These are phyloP conservation scores for Ashinkailepas kermadecensis DNA, from an alignment of 2,888 invertebrate species.

Conservation along the genomic window DNA sequence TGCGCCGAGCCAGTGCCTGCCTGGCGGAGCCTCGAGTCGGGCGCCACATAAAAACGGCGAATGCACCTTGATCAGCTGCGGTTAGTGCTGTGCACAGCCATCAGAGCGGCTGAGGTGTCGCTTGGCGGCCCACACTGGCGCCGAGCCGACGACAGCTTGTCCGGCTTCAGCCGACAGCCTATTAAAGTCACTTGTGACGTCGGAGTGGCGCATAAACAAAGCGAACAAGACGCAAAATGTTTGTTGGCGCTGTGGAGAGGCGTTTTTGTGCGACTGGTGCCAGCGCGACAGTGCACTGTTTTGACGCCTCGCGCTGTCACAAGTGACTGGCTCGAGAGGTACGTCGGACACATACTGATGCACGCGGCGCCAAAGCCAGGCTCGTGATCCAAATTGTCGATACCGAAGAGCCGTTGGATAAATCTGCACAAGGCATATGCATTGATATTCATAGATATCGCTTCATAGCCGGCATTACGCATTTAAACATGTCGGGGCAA, in stretches of 20 bases:
- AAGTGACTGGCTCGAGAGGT: neutral
- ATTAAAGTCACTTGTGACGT: neutral
- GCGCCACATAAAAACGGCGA: no score
- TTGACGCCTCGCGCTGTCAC: neutral
- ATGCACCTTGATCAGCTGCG: no score
- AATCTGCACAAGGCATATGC: neutral
- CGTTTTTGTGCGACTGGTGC: neutral
- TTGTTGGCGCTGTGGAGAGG: neutral
- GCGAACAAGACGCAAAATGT: neutral
- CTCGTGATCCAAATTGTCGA: no score
- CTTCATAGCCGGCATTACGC: no score
- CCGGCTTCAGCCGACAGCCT: neutral
- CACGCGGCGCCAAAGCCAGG: no score
- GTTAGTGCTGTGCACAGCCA: no score
- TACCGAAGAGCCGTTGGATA: no score
- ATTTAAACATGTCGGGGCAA: no score
- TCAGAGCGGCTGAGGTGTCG: no score
- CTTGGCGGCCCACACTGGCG: neutral
- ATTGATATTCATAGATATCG: neutral
- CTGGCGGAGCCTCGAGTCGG: no score
- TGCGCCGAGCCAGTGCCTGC: no score
- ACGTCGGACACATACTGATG: no score
- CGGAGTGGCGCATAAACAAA: neutral
- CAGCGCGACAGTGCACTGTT: neutral
- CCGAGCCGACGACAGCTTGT: neutral